Base-by-base conservation (phyloP, 2,888 invertebrate genomes). In the Agrenia bidenticulata region DNA sequence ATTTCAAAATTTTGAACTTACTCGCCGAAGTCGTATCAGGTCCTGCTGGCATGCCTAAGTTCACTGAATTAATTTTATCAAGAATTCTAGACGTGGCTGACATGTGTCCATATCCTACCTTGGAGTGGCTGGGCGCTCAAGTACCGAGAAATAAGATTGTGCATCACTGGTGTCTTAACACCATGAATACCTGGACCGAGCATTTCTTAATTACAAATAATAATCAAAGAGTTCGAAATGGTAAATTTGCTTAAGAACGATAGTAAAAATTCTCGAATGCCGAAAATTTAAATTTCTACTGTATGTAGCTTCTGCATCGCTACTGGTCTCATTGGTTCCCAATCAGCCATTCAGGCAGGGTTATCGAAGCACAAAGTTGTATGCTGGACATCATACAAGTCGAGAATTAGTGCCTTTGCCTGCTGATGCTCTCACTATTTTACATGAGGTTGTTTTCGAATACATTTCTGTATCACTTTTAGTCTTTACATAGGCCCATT, bases 111-210 rank as follows among this genome's bases (percentile, higher is more conserved):
- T 92, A 93, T 79, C 90, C 92, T 9, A 92, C 94, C 55, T 83
- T 95, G 2, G 95, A 95, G 80, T 95, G 95, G 95, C 83, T 95
- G 64, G 89, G 92, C 5, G 79, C 89, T 68, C 90, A 90, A 83
- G 87, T 88, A 57, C 81, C 93, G 0, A 86, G 94, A 67, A 95
- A 94, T 81, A 90, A 94, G 79, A 85, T 92, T 56, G 93, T 92
- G 0, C 94, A 94, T 80, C 86, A 89, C 54, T 94, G 93, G 91
- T 92, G 94, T 15, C 82, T 95, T n/a, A 89, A 89, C 76, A 90
- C 90, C n/a, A 86, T 94, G 76, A 93, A 94, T 73, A 89, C 87
- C 24, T 95, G 95, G 94, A 85, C 94, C 63, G 94, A 95, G 79
- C 87, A 89, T 72, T 94, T 92, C 80, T 84, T 95, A 65, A 85